Conservation (phyloP, 2,113 vertebrate species). For the Ramphastos sulfuratus region DNA sequence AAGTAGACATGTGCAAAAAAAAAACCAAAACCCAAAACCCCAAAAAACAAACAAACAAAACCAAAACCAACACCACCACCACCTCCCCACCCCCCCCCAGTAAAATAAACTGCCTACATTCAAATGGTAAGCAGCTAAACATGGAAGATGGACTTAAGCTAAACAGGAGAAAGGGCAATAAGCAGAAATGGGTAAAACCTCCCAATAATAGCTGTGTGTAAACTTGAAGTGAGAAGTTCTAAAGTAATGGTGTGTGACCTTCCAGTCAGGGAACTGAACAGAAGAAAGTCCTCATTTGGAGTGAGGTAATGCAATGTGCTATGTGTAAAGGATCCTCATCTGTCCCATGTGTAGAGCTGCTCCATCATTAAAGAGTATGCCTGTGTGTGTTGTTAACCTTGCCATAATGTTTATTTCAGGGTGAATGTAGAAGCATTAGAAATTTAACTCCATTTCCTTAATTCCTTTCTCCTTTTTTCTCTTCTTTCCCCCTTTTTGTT, state of each 20-base stretch:
- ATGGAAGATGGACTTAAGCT: not conserved
- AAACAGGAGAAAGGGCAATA: not conserved
- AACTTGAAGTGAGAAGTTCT: not conserved
- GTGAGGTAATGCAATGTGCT: fast-evolving
- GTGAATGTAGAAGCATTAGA: not conserved
- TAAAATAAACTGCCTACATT: not conserved
- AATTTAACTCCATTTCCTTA: not conserved
- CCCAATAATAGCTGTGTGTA: not conserved
- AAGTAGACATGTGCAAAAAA: not conserved
- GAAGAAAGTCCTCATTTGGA: not conserved
- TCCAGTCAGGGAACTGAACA: not conserved
- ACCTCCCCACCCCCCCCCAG: no score
- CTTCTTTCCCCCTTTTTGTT: not conserved
- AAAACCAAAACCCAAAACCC: not conserved
- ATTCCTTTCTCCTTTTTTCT: not conserved
- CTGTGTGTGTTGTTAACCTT: not conserved
- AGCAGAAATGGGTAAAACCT: not conserved
- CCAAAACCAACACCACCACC: no score
- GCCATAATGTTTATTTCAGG: not conserved
- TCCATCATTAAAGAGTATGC: not conserved
- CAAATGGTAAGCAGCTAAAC: not conserved
- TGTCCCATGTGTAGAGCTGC: not conserved
- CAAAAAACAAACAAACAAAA: no score
- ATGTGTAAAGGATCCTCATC: fast-evolving
- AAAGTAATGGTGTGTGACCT: fast-evolving